phyloP scores from a whole-genome alignment of 2,797 vertebrate species.

The Moxostoma hubbsi region DNA sequence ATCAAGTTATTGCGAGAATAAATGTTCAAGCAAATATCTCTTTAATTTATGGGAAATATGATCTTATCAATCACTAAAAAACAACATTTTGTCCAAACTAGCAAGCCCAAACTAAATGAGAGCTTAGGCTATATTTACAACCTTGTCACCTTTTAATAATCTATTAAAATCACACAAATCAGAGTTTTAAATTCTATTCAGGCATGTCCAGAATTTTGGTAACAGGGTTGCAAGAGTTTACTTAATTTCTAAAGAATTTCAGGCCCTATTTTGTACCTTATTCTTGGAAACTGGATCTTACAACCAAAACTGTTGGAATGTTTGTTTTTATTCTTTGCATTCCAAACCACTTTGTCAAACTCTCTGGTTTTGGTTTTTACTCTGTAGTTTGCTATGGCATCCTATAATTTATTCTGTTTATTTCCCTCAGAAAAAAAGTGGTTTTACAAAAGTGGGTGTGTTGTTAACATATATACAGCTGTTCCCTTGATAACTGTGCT shows the following conservation, averaged over 20 bases:
- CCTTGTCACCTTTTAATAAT: neutral
- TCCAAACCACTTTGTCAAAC: neutral
- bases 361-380: neutral
- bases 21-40: neutral
- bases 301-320: neutral
- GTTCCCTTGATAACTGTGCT: neutral
- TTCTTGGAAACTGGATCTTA: neutral
- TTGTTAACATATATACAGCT: neutral
- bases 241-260: neutral
- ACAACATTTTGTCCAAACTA: neutral
- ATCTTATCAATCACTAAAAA: neutral
- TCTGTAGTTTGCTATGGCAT: neutral
- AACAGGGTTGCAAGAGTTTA: too few relatives aligned
- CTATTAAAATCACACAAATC: neutral
- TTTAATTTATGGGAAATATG: neutral
- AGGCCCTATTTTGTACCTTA: neutral
- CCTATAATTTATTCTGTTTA: neutral
- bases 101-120: neutral
- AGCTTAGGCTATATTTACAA: neutral
- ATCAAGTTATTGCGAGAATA: neutral
- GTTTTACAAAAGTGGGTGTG: constrained; percentile 1
- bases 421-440: neutral
- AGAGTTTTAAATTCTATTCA: neutral
- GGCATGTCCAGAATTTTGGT: neutral
- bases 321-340: neutral